These are phyloP conservation scores for Brachionus rotundiformis DNA, from an alignment of 1,140 invertebrate species.

Conservation along the genomic window DNA sequence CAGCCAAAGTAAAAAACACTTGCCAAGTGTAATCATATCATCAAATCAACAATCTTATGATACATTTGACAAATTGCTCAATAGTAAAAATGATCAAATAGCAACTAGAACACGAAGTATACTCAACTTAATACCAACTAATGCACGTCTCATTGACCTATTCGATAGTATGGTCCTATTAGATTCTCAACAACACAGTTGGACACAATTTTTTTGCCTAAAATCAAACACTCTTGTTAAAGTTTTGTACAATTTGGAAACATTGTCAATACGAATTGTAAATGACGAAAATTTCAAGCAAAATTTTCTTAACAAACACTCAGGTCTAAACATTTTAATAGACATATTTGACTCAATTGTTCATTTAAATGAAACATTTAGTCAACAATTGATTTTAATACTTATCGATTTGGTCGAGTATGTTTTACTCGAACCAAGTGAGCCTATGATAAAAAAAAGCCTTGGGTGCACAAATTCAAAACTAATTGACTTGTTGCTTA, in stretches of 20 bases:
- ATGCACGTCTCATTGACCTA: slow-evolving; percentile 64
- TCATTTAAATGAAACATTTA: not conserved
- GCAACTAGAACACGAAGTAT: slow-evolving; percentile 64
- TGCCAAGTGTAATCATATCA: slow-evolving; percentile 68
- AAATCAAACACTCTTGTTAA: not conserved
- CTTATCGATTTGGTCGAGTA: slow-evolving; percentile 6
- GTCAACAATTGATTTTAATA: not conserved
- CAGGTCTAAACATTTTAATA: not conserved
- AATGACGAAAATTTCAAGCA: slow-evolving; percentile 17
- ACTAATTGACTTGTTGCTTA: not conserved
- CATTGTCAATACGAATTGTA: not conserved
- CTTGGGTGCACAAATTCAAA: not conserved
- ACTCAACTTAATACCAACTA: slow-evolving; percentile 67
- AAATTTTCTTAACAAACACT: slow-evolving; percentile 9
- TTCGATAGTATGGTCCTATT: slow-evolving; percentile 63
- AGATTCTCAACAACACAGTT: not conserved
- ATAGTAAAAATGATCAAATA: slow-evolving; percentile 65
- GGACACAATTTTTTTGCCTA: not conserved
- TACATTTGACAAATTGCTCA: slow-evolving; percentile 66
- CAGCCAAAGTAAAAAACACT: slow-evolving; percentile 67
- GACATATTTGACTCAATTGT: not conserved
- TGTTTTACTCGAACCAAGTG: not conserved
- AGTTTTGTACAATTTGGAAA: slow-evolving; percentile 17
- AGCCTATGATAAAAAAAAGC: not conserved
- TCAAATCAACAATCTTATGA: slow-evolving; percentile 66